These are phyloP conservation scores for Cyrtodaria siliqua DNA, from an alignment of 2,888 invertebrate species.

Conservation along the genomic window DNA sequence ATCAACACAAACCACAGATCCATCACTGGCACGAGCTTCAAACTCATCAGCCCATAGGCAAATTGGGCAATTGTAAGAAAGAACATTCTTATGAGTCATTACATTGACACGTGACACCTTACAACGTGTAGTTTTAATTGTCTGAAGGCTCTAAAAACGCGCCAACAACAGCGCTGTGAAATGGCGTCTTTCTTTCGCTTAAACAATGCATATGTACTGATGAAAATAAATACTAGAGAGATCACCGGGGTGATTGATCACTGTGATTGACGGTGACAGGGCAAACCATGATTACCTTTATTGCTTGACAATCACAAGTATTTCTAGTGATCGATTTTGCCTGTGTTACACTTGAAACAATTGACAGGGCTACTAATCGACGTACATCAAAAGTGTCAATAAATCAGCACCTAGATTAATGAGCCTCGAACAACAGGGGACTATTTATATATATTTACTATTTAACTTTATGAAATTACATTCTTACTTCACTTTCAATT, in stretches of 20 bases:
- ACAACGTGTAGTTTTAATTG: slow-evolving; percentile 2
- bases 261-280: slow-evolving; percentile 9
- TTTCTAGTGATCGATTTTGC: slow-evolving; percentile 1
- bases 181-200: too few relatives aligned
- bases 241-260: slow-evolving; percentile 4
- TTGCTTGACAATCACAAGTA: neutral
- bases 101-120: slow-evolving; percentile 3
- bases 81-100: neutral
- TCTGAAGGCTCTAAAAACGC: neutral
- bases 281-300: slow-evolving; percentile 4
- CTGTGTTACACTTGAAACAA: neutral
- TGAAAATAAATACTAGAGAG: too few relatives aligned
- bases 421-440: slow-evolving; percentile 5
- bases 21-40: too few relatives aligned
- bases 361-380: slow-evolving; percentile 50
- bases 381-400: slow-evolving; percentile 55
- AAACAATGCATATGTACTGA: too few relatives aligned
- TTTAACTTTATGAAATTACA: neutral
- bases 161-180: too few relatives aligned
- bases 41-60: too few relatives aligned
- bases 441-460: neutral
- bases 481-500: slow-evolving; percentile 6
- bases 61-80: too few relatives aligned
- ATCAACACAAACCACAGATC: too few relatives aligned
- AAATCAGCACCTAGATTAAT: slow-evolving; percentile 41